Evolutionary conservation across 1,140 invertebrate species (phyloP).

Genomic region (Saccostrea glomerata): DNA sequence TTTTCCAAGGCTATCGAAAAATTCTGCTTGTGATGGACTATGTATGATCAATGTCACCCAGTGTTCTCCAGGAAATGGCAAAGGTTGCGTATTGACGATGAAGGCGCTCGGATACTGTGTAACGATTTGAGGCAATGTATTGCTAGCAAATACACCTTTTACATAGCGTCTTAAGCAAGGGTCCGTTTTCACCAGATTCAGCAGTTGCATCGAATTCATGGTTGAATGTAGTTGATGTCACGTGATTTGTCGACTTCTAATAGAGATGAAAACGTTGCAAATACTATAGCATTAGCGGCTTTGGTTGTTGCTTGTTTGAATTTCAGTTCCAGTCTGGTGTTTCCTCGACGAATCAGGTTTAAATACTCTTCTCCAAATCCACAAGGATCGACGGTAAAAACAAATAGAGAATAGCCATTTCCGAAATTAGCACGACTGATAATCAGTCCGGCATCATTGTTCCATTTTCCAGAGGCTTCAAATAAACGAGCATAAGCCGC

Average conservation of each 20-base stretch:
- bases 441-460: constrained; percentile 39
- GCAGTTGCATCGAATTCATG: constrained; percentile 7
- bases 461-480: constrained; percentile 46
- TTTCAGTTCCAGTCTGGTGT: constrained; percentile 44
- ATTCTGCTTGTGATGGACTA: not conserved
- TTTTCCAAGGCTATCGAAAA: constrained; percentile 44
- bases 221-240: constrained; percentile 34
- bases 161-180: not conserved
- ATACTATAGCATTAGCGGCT: constrained; percentile 20
- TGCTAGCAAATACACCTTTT: not conserved
- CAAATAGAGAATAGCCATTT: constrained; percentile 36
- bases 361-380: constrained; percentile 40
- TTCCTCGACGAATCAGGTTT: constrained; percentile 37
- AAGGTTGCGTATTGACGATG: constrained; percentile 47
- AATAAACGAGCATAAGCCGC: constrained; percentile 41
- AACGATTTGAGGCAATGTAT: constrained; percentile 32
- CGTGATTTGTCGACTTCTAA: constrained; percentile 31
- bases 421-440: constrained; percentile 8
- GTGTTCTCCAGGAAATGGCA: constrained; percentile 11
- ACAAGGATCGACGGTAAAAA: constrained; percentile 17
- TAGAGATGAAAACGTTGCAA: constrained; percentile 30
- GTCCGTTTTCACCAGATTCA: not conserved
- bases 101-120: not conserved
- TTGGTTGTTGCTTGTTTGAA: not conserved
- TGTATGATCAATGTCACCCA: constrained; percentile 18